These are phyloP conservation scores for Cosmia trapezina DNA, from an alignment of 2,888 invertebrate species.

Conservation along the genomic window DNA sequence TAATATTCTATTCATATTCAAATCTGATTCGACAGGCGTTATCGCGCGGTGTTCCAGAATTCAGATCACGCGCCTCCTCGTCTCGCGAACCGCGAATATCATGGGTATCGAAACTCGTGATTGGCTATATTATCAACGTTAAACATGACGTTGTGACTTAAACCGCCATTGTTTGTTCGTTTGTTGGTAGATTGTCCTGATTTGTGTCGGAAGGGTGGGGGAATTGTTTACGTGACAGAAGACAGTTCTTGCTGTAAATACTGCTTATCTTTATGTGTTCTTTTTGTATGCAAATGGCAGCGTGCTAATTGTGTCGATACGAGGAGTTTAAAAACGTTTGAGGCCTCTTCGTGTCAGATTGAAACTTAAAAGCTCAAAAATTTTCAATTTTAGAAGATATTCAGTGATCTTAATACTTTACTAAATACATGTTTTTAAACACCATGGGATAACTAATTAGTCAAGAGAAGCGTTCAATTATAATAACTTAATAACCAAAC, in stretches of 20 bases:
- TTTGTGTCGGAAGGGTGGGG: constrained; percentile 39
- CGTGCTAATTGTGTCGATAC: constrained; percentile 37
- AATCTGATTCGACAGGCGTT: constrained; percentile 86
- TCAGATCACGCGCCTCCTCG: constrained; percentile 81
- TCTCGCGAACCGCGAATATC: constrained; percentile 75
- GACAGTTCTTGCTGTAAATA: constrained; percentile 48
- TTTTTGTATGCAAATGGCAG: constrained; percentile 48
- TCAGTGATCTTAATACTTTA: neutral
- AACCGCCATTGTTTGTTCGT: constrained; percentile 61
- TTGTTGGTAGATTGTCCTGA: constrained; percentile 52
- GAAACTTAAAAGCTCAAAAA: neutral
- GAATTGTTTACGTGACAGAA: constrained; percentile 53
- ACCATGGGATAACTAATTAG: neutral
- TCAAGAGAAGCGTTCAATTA: neutral
- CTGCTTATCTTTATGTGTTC: constrained; percentile 50
- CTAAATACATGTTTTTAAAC: neutral
- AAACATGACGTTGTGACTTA: constrained; percentile 71
- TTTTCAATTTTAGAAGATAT: neutral
- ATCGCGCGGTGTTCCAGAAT: constrained; percentile 76
- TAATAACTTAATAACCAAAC: neutral
- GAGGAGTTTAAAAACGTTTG: constrained; percentile 21
- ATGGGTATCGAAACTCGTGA: constrained; percentile 82
- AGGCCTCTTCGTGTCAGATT: neutral
- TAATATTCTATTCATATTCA: constrained; percentile 89
- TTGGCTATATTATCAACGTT: constrained; percentile 83